Conservation (phyloP, 2,113 vertebrate species). For the Eudyptes chrysolophus region DNA sequence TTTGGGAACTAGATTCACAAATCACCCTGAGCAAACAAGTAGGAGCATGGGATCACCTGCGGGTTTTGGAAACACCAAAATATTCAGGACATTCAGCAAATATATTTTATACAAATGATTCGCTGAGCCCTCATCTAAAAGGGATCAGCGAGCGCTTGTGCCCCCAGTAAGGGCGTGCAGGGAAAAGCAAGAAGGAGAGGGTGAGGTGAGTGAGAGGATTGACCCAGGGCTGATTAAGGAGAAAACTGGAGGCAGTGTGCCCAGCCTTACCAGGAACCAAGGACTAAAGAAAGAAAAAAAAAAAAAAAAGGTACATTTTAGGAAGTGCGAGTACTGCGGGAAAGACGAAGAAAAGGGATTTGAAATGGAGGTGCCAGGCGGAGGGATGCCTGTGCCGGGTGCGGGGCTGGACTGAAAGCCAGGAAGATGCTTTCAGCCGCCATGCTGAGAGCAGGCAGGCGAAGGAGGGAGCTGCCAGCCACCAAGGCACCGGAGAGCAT, state of each 20-base stretch:
- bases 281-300: neutral
- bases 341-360: neutral
- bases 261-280: neutral
- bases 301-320: neutral
- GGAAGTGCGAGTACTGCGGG: fast-evolving
- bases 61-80: neutral
- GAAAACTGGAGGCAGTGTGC: neutral
- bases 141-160: neutral
- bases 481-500: neutral
- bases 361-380: neutral
- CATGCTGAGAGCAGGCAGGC: neutral
- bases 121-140: neutral
- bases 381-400: fast-evolving
- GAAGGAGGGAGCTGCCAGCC: neutral
- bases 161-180: fast-evolving
- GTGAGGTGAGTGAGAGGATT: neutral
- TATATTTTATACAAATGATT: neutral
- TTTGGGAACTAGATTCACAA: neutral
- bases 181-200: neutral
- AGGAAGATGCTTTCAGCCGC: neutral
- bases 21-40: neutral
- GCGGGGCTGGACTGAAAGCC: neutral
- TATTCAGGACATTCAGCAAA: neutral
- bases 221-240: neutral
- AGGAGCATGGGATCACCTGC: neutral